Evolutionary conservation across 2,888 invertebrate genomes (phyloP).

Genomic region (Sipha maydis): DNA sequence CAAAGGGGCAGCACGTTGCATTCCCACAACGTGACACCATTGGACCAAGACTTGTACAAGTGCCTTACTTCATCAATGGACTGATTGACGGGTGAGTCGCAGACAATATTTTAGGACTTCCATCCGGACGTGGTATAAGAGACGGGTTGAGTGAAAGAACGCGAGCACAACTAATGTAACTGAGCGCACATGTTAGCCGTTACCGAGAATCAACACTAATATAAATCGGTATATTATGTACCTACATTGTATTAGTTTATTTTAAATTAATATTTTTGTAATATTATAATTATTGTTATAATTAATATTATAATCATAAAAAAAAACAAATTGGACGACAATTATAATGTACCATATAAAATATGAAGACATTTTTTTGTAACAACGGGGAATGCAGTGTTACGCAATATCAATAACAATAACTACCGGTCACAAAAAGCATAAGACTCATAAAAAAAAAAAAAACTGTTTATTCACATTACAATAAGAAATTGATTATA

Average conservation of each 20-base stretch:
- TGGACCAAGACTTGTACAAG: slow-evolving; percentile 65
- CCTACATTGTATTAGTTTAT: background rate
- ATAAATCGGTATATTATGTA: background rate
- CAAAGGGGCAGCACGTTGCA: slow-evolving; percentile 65
- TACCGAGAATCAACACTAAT: slow-evolving; percentile 68
- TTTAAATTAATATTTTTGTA: too few relatives aligned
- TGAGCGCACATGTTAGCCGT: slow-evolving; percentile 83
- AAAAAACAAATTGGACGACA: too few relatives aligned
- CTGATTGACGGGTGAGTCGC: slow-evolving; percentile 63
- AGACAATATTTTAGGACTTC: slow-evolving; percentile 65
- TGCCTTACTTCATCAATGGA: slow-evolving; percentile 65
- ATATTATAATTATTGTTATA: background rate
- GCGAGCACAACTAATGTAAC: slow-evolving; percentile 81
- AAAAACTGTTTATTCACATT: too few relatives aligned
- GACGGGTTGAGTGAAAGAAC: slow-evolving; percentile 66
- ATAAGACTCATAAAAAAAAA: too few relatives aligned
- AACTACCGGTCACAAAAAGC: too few relatives aligned
- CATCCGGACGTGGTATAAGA: slow-evolving; percentile 64
- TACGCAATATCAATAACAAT: too few relatives aligned
- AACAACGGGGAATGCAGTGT: too few relatives aligned
- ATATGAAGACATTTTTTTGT: too few relatives aligned
- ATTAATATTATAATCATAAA: background rate
- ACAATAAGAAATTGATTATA: too few relatives aligned
- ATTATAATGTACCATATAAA: too few relatives aligned
- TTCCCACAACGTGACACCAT: slow-evolving; percentile 64